phyloP scores from a whole-genome alignment of 2,888 invertebrate genomes.

The Mechanitis mazaeus region DNA sequence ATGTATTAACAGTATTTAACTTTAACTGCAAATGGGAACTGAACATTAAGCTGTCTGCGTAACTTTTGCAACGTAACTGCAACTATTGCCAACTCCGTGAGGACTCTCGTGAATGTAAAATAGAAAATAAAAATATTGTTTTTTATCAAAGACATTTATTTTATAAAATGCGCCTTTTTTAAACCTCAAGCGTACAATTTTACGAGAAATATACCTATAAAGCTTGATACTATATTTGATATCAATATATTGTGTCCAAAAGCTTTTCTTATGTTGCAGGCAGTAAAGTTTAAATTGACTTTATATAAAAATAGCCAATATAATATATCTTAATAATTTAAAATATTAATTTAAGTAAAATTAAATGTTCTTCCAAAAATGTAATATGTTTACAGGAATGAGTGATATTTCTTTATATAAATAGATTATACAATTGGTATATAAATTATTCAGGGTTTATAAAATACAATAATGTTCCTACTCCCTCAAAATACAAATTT shows the following conservation, averaged over 20 bases:
- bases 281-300: no score
- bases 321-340: no score
- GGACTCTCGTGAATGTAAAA: constrained; percentile 1
- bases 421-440: no score
- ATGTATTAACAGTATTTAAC: not conserved
- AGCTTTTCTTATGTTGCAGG: not conserved
- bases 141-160: constrained; percentile 63
- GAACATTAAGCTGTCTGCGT: not conserved
- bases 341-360: no score
- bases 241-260: not conserved
- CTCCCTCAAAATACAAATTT: no score
- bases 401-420: no score
- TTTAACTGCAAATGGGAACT: constrained; percentile 5
- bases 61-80: constrained; percentile 11
- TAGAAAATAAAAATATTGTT: constrained; percentile 34
- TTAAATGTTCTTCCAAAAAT: no score
- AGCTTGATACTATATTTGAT: constrained; percentile 11
- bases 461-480: no score
- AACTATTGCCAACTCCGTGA: constrained; percentile 10
- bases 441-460: no score
- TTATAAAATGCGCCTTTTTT: constrained; percentile 62
- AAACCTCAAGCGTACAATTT: constrained; percentile 51
- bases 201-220: constrained; percentile 39
- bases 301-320: no score
- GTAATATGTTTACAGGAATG: no score